Base-by-base conservation (phyloP, 2,888 invertebrate genomes). In the Chloroclystis v-ata region DNA sequence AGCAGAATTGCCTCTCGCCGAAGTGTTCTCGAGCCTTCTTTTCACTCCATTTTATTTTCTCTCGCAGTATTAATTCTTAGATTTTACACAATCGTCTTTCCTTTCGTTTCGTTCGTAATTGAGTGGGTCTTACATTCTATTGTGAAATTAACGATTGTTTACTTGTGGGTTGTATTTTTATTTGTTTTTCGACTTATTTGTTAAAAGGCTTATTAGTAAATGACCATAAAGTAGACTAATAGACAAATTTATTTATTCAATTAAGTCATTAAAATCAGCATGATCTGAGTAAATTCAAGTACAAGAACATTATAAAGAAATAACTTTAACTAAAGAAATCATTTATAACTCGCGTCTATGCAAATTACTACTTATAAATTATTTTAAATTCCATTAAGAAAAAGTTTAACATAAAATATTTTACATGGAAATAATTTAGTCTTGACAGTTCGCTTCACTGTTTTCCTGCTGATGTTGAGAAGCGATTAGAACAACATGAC, bases 1-100 rank as follows among this genome's bases (percentile, higher is more conserved):
- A 75, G 69, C 67, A 62, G 65, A 62, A 78, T 76, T 75, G 73
- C 75, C 79, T 68, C 77, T 77, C 58, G 67, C 54, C 65, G 56
- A 53, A 72, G 75, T 61, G 60, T 65, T 64, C 63, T 58, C 55
- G 56, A 58, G 57, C 59, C 55, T 59, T 55, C 52, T 56, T 52
- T 56, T 52, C 48, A 52, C 59, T 59, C 51, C 47, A 49, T 53
- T 56, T 56, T 50, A 54, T 56, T 57, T 57, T 54, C 44, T 37
- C 49, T 47, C 50, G 50, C 49, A 50, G 50, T 56, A 58, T 58
- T 58, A 56, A 58, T 56, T 58, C 54, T 49, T 48, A 54, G 37
- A 54, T 54, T 52, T 51, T 49, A 52, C 52, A 56, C 58, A 58
- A 58, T 51, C 52, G 52, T 49, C 48, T 50, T 50, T 44, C 41